Evolutionary conservation across 92 coral and sea anemone genomes (phyloP), one percentile per base, ranked within the genome.

Genomic region (Isaurus tuberculatus): DNA sequence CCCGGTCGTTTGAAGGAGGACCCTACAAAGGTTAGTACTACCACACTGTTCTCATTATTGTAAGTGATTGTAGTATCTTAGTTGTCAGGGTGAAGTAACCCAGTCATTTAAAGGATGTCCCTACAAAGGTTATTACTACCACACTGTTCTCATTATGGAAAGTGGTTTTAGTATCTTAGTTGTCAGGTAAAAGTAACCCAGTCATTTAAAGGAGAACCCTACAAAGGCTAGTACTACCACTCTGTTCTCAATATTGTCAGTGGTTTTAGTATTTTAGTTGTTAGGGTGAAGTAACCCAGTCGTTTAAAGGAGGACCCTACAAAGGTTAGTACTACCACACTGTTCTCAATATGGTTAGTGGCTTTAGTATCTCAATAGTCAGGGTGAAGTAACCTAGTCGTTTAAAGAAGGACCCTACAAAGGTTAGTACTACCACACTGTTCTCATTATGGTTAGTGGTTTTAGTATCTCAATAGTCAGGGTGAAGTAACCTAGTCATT

Each of bases 361-460:
- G n/a, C n/a, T n/a, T n/a, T n/a, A n/a, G n/a, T n/a, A n/a, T n/a
- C n/a, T n/a, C n/a, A n/a, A n/a, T n/a, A n/a, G n/a, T n/a, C n/a
- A n/a, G n/a, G n/a, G n/a, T n/a, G n/a, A n/a, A n/a, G n/a, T n/a
- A n/a, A 89, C 98, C 13, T 95, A 94, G 32, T 67, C 91, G 5
- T 91, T 94, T 65, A 94, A 94, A 75, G 98, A 93, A 10, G 98
- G 95, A 25, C 95, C 95, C 40, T 91, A 68, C 71, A 93, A 93
- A 93, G 95, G 94, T 89, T 80, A 2, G 49, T 32, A 37, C n/a
- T n/a, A n/a, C n/a, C n/a, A n/a, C n/a, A n/a, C n/a, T n/a, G n/a
- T n/a, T n/a, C n/a, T n/a, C n/a, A n/a, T n/a, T n/a, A n/a, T n/a
- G n/a, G n/a, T n/a, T n/a, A n/a, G n/a, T n/a, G n/a, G n/a, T n/a